Evolutionary conservation across 2,888 invertebrate genomes (phyloP).

Genomic region (Nymphalis polychloros): DNA sequence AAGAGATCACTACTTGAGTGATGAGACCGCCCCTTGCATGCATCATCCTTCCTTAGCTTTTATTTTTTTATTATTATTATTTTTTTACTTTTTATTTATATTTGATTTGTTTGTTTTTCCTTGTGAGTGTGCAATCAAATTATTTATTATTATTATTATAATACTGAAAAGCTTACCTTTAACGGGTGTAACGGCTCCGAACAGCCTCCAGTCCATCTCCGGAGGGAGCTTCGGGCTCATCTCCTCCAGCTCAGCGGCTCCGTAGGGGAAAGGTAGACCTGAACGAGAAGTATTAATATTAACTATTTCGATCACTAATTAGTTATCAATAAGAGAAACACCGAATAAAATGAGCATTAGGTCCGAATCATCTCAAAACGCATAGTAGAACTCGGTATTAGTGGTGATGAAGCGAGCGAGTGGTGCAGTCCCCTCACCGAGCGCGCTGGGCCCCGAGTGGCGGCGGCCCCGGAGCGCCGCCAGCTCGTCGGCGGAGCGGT

Average conservation of each 20-base stretch:
- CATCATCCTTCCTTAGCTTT: too few species aligned
- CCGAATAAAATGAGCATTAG: too few species aligned
- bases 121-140: too few species aligned
- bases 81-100: too few species aligned
- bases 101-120: too few species aligned
- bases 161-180: constrained; percentile 85
- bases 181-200: constrained; percentile 96
- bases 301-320: background rate
- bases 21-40: too few species aligned
- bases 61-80: too few species aligned
- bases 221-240: constrained; percentile 84
- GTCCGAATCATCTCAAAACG: too few species aligned
- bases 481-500: constrained; percentile 89
- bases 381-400: too few species aligned
- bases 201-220: constrained; percentile 93
- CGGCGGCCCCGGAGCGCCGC: constrained; percentile 87
- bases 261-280: constrained; percentile 90
- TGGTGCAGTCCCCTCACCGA: background rate
- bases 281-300: constrained; percentile 1
- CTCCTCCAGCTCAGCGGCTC: constrained; percentile 70
- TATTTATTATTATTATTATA: too few species aligned
- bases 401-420: too few species aligned
- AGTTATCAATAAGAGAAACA: background rate
- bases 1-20: too few species aligned
- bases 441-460: constrained; percentile 79